These are phyloP conservation scores for Alethe castanea DNA, from an alignment of 2,113 vertebrate species.

Conservation along the genomic window DNA sequence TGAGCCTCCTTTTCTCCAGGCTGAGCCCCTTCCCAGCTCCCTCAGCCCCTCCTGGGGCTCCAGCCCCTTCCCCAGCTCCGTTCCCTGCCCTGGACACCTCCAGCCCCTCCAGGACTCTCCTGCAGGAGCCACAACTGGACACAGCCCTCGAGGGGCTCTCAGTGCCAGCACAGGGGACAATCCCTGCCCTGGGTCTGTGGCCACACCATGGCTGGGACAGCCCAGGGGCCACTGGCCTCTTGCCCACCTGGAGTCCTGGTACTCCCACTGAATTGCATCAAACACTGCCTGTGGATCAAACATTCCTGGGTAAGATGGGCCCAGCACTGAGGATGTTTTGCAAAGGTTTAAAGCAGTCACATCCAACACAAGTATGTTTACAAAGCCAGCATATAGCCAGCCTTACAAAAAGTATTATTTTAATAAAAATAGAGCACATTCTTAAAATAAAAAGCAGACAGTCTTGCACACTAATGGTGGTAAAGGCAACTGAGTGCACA, in stretches of 20 bases:
- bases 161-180: neutral
- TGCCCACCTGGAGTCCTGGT: neutral
- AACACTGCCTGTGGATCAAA: neutral
- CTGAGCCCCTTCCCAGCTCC: neutral
- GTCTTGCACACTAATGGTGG: neutral
- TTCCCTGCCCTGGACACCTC: neutral
- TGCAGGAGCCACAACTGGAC: neutral
- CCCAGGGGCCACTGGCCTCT: neutral
- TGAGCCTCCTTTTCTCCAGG: neutral
- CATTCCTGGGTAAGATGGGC: neutral
- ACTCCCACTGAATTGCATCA: neutral
- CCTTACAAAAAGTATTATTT: constrained; percentile 34
- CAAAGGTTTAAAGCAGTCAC: neutral
- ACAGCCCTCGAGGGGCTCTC: accelerated
- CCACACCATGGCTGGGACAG: neutral
- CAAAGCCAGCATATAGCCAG: neutral
- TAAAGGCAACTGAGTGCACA: neutral
- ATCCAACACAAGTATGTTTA: neutral
- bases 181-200: neutral
- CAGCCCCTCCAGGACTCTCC: neutral
- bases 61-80: neutral
- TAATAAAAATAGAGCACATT: constrained; percentile 55
- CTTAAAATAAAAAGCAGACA: constrained; percentile 36
- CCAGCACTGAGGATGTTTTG: neutral
- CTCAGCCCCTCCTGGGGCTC: neutral